Conservation (phyloP, 2,113 vertebrate genomes). For the Chaetodon auriga region DNA sequence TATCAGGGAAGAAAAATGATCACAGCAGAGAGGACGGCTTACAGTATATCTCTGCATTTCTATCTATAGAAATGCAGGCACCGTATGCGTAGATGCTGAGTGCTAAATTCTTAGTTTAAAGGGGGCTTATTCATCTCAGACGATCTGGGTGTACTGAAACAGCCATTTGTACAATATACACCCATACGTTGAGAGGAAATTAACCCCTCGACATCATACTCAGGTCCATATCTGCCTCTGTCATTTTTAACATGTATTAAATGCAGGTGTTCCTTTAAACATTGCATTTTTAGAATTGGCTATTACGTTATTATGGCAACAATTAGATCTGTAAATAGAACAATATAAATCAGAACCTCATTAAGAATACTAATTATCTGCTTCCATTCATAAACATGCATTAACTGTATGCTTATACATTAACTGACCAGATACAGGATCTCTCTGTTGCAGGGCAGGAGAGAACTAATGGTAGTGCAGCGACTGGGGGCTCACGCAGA, state of each 20-base stretch:
- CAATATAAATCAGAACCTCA: neutral
- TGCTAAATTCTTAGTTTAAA: neutral
- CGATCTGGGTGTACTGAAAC: neutral
- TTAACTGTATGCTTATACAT: neutral
- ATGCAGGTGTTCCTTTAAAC: neutral
- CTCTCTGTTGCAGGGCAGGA: slow-evolving; percentile 2
- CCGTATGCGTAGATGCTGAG: neutral
- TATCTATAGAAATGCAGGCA: slow-evolving; percentile 9
- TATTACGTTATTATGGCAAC: neutral
- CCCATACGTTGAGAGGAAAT: neutral
- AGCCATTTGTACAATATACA: neutral
- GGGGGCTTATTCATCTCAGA: neutral
- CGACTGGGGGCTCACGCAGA: neutral
- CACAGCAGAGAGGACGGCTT: slow-evolving; percentile 40
- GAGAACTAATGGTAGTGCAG: slow-evolving; percentile 1
- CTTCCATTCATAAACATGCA: neutral
- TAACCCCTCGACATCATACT: neutral
- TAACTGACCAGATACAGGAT: neutral
- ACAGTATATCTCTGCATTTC: slow-evolving; percentile 13
- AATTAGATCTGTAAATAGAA: neutral
- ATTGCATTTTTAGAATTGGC: neutral
- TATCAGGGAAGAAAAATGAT: slow-evolving; percentile 48
- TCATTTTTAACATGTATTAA: neutral
- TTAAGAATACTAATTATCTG: neutral
- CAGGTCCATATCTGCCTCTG: neutral